phyloP scores from a whole-genome alignment of 1,140 invertebrate species.

The Proales similis region DNA sequence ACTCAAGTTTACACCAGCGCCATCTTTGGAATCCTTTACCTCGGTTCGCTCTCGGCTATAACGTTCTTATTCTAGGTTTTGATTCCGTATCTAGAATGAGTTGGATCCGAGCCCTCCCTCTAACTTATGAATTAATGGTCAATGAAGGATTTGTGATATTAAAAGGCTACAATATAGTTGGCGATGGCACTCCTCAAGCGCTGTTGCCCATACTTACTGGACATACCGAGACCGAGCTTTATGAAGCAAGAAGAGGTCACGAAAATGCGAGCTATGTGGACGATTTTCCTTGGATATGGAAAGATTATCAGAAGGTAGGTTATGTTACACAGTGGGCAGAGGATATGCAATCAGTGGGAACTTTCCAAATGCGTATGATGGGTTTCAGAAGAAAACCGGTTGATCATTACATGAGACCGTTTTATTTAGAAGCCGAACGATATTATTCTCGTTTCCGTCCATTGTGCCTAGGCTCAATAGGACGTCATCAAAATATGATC shows the following conservation, averaged over 20 bases:
- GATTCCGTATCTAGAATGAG: conserved; percentile 80
- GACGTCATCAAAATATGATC: conserved; percentile 65
- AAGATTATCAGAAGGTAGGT: conserved; percentile 55
- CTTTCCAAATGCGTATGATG: conserved; percentile 80
- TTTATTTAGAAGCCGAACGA: conserved; percentile 61
- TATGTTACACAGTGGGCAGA: conserved; percentile 72
- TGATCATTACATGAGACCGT: conserved; percentile 80
- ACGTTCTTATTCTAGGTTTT: conserved; percentile 79
- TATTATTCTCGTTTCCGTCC: conserved; percentile 40
- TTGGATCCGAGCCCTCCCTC: conserved; percentile 75
- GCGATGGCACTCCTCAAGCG: conserved; percentile 40
- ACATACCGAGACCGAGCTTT: conserved; percentile 75
- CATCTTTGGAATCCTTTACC: conserved; percentile 57
- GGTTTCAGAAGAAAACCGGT: conserved; percentile 76
- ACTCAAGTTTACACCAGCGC: conserved; percentile 44
- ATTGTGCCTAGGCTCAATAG: conserved; percentile 68
- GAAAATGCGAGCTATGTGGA: conserved; percentile 63
- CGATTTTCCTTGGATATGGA: conserved; percentile 61
- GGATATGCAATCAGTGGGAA: conserved; percentile 72
- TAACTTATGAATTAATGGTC: conserved; percentile 68
- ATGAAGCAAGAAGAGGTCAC: conserved; percentile 71
- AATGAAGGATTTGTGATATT: conserved; percentile 47
- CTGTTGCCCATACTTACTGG: conserved; percentile 69
- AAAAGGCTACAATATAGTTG: conserved; percentile 40
- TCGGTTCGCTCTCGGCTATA: conserved; percentile 58